phyloP scores from a whole-genome alignment of 2,797 vertebrate genomes.

The Oreortyx pictus region DNA sequence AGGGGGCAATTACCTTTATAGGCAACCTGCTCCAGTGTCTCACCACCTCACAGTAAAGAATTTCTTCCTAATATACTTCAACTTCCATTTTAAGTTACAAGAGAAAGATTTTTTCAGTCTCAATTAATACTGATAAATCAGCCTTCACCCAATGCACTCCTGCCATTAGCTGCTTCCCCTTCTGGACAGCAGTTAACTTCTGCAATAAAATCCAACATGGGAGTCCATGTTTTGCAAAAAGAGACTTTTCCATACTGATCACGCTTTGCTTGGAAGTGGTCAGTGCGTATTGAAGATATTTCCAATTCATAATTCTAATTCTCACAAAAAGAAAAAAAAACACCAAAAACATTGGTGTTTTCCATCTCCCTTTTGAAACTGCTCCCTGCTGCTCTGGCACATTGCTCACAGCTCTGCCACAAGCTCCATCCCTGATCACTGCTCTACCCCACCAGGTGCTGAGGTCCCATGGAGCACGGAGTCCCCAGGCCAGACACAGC shows the following conservation, averaged over 20 bases:
- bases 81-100: neutral
- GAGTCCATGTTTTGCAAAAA: slow-evolving; percentile 6
- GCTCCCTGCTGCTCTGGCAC: neutral
- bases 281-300: neutral
- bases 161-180: neutral
- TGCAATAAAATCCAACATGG: slow-evolving; percentile 5
- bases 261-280: slow-evolving; percentile 1
- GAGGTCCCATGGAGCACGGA: neutral
- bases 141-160: neutral
- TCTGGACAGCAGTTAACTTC: neutral
- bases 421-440: fast-evolving
- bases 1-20: too few relatives aligned
- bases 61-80: neutral
- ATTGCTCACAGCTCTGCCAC: neutral
- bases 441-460: neutral
- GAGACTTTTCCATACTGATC: neutral
- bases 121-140: neutral
- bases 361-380: neutral
- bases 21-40: too few relatives aligned
- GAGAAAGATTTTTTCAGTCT: neutral
- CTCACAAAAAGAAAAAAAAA: neutral
- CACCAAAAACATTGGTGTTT: neutral
- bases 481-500: neutral
- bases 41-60: too few relatives aligned
- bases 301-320: neutral